Conservation (phyloP, 2,888 invertebrate genomes). For the Chymomyza amoena region DNA sequence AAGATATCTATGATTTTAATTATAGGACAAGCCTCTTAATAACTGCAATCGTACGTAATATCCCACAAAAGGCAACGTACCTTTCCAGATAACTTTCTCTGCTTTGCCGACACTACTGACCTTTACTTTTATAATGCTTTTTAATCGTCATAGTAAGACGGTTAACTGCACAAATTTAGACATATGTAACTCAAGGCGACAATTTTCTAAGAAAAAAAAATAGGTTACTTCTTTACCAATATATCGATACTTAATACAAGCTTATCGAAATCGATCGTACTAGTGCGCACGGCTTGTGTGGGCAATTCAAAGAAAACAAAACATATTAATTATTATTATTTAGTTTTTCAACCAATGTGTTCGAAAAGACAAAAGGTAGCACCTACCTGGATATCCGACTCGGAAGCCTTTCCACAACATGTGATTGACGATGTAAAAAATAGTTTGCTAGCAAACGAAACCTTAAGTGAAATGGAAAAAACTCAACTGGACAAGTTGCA, state of each 20-base stretch:
- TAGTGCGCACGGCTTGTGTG: background rate
- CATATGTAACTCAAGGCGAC: no score
- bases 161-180: no score
- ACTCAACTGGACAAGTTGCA: background rate
- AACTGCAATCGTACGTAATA: background rate
- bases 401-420: background rate
- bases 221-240: no score
- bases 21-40: background rate
- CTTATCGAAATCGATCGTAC: background rate
- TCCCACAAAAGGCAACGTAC: background rate
- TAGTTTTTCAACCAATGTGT: background rate
- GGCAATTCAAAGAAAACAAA: background rate
- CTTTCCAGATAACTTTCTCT: background rate
- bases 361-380: background rate
- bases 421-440: background rate
- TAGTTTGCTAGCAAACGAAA: background rate
- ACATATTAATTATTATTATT: background rate
- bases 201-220: no score
- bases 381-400: slow-evolving; percentile 1
- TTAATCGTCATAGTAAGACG: no score
- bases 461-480: background rate
- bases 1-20: background rate
- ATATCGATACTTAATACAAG: background rate
- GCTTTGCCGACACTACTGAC: no score
- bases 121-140: no score